Conservation (phyloP, 2,113 vertebrate genomes). For the Gallinago undulata region DNA sequence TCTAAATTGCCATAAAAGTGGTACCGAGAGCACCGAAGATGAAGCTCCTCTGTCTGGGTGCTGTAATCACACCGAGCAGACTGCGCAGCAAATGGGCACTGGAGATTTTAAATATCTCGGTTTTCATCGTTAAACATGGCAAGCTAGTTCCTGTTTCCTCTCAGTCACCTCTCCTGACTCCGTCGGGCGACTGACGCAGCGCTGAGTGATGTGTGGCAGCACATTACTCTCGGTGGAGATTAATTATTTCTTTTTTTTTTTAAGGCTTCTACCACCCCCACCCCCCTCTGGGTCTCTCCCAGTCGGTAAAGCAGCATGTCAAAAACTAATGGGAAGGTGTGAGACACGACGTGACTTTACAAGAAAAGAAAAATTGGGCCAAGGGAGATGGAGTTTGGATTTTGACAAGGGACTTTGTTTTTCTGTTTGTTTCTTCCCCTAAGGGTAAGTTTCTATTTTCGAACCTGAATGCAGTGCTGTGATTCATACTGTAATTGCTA, state of each 20-base stretch:
- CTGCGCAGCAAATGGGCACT: not conserved
- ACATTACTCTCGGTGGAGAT: slow-evolving; percentile 12
- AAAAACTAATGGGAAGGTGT: slow-evolving; percentile 45
- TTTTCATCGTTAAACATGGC: slow-evolving; percentile 23
- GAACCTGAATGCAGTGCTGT: not conserved
- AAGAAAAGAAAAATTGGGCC: not conserved
- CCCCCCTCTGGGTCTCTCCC: slow-evolving; percentile 40
- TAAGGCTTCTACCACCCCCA: not conserved
- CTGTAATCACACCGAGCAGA: not conserved
- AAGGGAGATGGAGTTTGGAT: not conserved
- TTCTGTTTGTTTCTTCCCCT: slow-evolving; percentile 17
- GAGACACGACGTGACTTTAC: not conserved
- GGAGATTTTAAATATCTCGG: not conserved
- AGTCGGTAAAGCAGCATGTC: not conserved
- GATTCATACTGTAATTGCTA: slow-evolving; percentile 15
- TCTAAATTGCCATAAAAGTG: slow-evolving; percentile 11
- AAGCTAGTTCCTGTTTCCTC: slow-evolving; percentile 33
- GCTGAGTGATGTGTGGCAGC: slow-evolving; percentile 47
- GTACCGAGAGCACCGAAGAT: not conserved
- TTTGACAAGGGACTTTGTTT: not conserved
- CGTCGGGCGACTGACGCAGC: not conserved
- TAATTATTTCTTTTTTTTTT: slow-evolving; percentile 33
- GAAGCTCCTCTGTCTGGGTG: slow-evolving; percentile 15
- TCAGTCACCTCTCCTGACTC: slow-evolving; percentile 42
- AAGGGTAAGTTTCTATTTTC: slow-evolving; percentile 24